These are phyloP conservation scores for Ditylenchus weischeri DNA, from an alignment of 2,888 invertebrate species.

Conservation along the genomic window DNA sequence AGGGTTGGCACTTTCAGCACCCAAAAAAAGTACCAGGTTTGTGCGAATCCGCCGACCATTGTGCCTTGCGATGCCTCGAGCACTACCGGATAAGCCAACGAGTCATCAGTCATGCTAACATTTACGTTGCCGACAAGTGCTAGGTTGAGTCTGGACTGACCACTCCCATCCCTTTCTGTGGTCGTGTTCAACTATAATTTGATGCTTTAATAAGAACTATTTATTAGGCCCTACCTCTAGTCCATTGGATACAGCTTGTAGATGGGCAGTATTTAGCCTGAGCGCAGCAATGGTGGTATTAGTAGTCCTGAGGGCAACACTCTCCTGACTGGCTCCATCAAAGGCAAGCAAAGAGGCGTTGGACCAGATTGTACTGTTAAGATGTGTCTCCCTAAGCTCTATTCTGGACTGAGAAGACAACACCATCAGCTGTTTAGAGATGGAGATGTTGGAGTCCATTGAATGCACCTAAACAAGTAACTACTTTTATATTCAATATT, in stretches of 20 bases:
- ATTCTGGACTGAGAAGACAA: conserved; percentile 29
- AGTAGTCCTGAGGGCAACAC: conserved; percentile 26
- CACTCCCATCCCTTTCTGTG: neutral
- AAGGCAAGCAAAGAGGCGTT: conserved; percentile 26
- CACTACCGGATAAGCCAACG: neutral
- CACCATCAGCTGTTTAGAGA: conserved; percentile 31
- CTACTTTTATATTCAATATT: no score
- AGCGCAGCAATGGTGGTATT: neutral
- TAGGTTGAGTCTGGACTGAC: neutral
- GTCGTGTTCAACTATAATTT: neutral
- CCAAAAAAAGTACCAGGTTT: neutral
- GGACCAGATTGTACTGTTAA: conserved; percentile 34
- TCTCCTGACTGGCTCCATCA: conserved; percentile 18
- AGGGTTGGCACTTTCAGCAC: no score
- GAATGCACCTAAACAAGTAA: conserved; percentile 27
- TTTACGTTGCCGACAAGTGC: neutral
- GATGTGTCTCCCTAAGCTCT: conserved; percentile 26
- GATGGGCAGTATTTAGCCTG: neutral
- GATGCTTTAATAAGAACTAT: neutral
- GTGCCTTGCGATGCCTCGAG: neutral
- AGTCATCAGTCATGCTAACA: neutral
- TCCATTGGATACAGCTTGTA: neutral
- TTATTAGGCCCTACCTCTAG: neutral
- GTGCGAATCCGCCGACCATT: neutral
- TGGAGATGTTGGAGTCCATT: conserved; percentile 33